Conservation (phyloP, 2,113 vertebrate genomes). For the Lynx canadensis region DNA sequence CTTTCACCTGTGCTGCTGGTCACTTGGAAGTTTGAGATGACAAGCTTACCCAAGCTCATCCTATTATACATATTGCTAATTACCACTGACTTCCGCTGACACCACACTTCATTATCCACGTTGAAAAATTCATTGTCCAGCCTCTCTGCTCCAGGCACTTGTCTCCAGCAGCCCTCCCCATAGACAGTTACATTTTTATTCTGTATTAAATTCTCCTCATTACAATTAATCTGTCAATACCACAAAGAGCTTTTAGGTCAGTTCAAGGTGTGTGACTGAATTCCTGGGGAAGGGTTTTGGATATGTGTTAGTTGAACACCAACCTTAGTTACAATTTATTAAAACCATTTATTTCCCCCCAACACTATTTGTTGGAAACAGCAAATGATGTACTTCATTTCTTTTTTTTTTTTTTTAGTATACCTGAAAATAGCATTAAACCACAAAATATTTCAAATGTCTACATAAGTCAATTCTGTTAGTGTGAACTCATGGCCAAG, state of each 20-base stretch:
- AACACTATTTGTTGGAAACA: not conserved
- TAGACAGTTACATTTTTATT: not conserved
- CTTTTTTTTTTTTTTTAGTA: slow-evolving; percentile 29
- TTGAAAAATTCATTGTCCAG: not conserved
- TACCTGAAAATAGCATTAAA: not conserved
- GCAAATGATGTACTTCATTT: not conserved
- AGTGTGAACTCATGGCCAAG: not conserved
- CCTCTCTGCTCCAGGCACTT: not conserved
- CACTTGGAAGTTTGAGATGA: not conserved
- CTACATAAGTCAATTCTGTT: not conserved
- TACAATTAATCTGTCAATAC: not conserved
- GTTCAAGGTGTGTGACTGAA: not conserved
- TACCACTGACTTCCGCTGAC: not conserved
- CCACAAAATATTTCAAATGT: not conserved
- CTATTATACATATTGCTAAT: slow-evolving; percentile 44
- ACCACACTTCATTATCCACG: slow-evolving; percentile 44
- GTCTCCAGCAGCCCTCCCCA: not conserved
- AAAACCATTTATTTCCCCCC: not conserved
- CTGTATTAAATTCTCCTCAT: not conserved
- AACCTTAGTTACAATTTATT: slow-evolving; percentile 5
- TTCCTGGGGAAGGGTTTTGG: not conserved
- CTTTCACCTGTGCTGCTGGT: not conserved
- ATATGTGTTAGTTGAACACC: not conserved
- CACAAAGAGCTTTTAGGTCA: not conserved
- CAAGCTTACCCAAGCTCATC: not conserved